Conservation (phyloP, 2,113 vertebrate genomes). For the Sardina pilchardus region DNA sequence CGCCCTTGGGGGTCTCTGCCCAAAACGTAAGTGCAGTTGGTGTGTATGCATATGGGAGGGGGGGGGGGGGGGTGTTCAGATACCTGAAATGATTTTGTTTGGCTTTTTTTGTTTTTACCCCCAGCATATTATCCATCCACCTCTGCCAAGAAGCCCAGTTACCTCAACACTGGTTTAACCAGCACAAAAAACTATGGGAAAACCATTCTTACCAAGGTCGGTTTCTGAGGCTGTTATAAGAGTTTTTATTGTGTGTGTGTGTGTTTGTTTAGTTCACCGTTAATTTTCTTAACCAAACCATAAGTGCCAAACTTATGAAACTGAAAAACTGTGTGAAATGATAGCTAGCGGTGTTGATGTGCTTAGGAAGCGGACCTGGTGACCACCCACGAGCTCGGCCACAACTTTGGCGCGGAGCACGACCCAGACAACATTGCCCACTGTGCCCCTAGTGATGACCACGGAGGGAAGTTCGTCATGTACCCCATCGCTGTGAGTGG, state of each 20-base stretch:
- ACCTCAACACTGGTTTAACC: slow-evolving; percentile 95
- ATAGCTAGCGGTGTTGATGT: not conserved
- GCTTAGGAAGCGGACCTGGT: slow-evolving; percentile 93
- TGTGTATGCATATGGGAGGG: no score
- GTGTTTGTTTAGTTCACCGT: not conserved
- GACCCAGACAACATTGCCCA: slow-evolving; percentile 86
- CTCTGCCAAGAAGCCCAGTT: slow-evolving; percentile 82
- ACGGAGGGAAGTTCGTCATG: slow-evolving; percentile 96
- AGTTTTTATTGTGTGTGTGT: slow-evolving; percentile 8
- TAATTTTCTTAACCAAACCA: not conserved
- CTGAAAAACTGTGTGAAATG: not conserved
- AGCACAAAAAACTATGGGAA: slow-evolving; percentile 99
- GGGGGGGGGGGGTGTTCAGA: no score
- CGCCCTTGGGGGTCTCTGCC: slow-evolving; percentile 92
- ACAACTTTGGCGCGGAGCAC: slow-evolving; percentile 97
- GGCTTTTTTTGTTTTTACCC: slow-evolving; percentile 24
- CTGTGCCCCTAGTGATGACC: slow-evolving; percentile 91
- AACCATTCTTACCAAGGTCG: slow-evolving; percentile 97
- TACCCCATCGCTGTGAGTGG: slow-evolving; percentile 98
- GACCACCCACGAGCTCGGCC: slow-evolving; percentile 95
- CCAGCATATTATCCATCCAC: slow-evolving; percentile 84
- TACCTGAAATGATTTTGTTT: not conserved
- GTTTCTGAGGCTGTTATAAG: not conserved
- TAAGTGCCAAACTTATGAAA: not conserved
- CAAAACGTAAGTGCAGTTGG: slow-evolving; percentile 77